Conservation (phyloP, 30 jellyfish, hydroid and myxozoan species). For the Cassiopea andromeda region DNA sequence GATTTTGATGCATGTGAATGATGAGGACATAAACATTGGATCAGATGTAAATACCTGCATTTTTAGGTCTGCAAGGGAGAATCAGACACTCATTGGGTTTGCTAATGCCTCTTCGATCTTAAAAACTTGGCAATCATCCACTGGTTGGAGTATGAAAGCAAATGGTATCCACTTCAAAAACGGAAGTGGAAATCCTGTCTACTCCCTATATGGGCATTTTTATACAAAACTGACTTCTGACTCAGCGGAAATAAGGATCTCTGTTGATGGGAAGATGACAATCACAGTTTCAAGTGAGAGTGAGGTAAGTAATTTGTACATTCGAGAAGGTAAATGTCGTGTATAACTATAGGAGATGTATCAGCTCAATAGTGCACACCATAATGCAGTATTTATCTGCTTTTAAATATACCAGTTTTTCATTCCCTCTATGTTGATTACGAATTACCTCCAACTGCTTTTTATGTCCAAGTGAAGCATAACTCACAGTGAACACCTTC, state of each 20-base stretch:
- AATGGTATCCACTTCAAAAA: constrained; percentile 30
- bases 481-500: too few species aligned
- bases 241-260: background rate
- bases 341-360: too few species aligned
- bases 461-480: too few species aligned
- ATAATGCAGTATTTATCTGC: too few species aligned
- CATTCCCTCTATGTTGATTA: too few species aligned
- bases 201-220: constrained; percentile 23
- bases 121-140: background rate
- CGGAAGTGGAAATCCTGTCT: background rate
- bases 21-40: constrained; percentile 39
- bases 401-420: too few species aligned
- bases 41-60: constrained; percentile 39
- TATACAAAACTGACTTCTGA: constrained; percentile 14
- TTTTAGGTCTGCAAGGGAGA: constrained; percentile 12
- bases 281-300: background rate
- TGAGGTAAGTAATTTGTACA: background rate
- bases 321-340: too few species aligned
- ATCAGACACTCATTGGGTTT: constrained; percentile 39
- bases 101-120: constrained; percentile 21
- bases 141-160: constrained; percentile 50
- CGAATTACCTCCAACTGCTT: too few species aligned
- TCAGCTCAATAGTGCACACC: too few species aligned
- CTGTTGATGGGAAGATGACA: constrained; percentile 18
- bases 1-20: constrained; percentile 33